Percentiles rank a stretch among this genome's conserved stretches.
These are phyloP conservation scores for Phengaris arion DNA, from an alignment of 2,888 invertebrate species.

Conservation along the genomic window DNA sequence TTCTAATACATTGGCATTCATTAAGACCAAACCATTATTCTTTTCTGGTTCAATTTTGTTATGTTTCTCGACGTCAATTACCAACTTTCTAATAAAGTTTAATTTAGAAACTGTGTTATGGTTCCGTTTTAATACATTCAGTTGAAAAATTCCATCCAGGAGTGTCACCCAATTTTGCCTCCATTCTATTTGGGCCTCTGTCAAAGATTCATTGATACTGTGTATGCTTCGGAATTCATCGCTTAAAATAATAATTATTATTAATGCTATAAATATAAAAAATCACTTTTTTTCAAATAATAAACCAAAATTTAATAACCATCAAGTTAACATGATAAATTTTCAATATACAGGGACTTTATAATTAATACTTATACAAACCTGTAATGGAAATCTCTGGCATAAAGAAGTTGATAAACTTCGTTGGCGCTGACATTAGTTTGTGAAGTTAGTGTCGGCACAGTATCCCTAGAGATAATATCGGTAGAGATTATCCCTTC, in stretches of 20 bases:
- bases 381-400: conserved; percentile 49
- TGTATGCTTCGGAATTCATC: conserved; percentile 51
- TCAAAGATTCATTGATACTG: conserved; percentile 45
- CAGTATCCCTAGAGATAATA: not conserved
- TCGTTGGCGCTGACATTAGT: conserved; percentile 42
- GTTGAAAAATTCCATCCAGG: conserved; percentile 90
- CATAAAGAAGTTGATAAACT: conserved; percentile 49
- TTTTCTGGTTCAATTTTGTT: conserved; percentile 19
- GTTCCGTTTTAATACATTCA: conserved; percentile 81
- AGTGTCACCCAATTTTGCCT: conserved; percentile 88
- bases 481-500: not conserved
- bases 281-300: too few species aligned
- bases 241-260: conserved; percentile 39
- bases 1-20: conserved; percentile 43
- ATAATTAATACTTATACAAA: conserved; percentile 33
- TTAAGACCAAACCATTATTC: conserved; percentile 33
- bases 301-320: not conserved
- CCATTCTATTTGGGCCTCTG: conserved; percentile 77
- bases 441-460: not conserved
- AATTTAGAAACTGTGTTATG: conserved; percentile 82
- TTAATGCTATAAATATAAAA: conserved; percentile 31
- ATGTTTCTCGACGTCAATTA: conserved; percentile 49
- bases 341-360: too few species aligned
- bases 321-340: not conserved
- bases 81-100: conserved; percentile 55